Base-by-base conservation (phyloP, 2,797 vertebrate genomes). In the Tapera naevia region DNA sequence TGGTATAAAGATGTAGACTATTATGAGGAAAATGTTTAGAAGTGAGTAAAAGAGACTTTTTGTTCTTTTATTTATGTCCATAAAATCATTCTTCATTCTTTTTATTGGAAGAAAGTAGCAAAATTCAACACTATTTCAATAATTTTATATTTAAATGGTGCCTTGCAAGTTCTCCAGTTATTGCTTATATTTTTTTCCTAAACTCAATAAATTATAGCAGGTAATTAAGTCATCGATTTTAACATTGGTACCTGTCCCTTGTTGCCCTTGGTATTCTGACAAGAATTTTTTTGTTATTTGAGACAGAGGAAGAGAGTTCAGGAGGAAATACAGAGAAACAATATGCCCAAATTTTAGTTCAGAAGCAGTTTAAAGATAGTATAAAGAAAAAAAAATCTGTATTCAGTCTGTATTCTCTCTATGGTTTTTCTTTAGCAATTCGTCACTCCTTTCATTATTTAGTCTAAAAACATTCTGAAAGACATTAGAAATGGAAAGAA, bases 221-320 rank as follows among this genome's bases (percentile, higher is more conserved):
- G 25, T 93, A 94, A 95, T 87, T 76, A 93, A 82, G 37, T 27
- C 46, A 94, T 76, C 66, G 45, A 6, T 93, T 94, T 92, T 57
- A 85, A 14, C 43, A 48, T 37, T 65, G 10, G 5, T 41, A 12
- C n/a, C 30, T 80, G 50, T 64, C 54, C 30, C 54, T 88, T 65
- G 21, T 10, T 78, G 61, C 9, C 64, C 61, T 88, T 14, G 7
- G 54, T 56, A 62, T 74, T 61, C 86, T 91, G 50, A 73, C 24
- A 73, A 32, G 24, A 8, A 82, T 54, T 45, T 28, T 74, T 56
- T 28, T 71, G 9, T 60, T 81, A 16, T 60, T 60, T 64, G 33
- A 1, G 5, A 6, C 3, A 2, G 45, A 60, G 5, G 11, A 18
- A 45, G 2, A 62, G 24, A 56, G 5, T 37, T 17, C 8, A 66